These are phyloP conservation scores for Dicaeum eximium DNA, from an alignment of 2,113 vertebrate genomes.

Conservation along the genomic window DNA sequence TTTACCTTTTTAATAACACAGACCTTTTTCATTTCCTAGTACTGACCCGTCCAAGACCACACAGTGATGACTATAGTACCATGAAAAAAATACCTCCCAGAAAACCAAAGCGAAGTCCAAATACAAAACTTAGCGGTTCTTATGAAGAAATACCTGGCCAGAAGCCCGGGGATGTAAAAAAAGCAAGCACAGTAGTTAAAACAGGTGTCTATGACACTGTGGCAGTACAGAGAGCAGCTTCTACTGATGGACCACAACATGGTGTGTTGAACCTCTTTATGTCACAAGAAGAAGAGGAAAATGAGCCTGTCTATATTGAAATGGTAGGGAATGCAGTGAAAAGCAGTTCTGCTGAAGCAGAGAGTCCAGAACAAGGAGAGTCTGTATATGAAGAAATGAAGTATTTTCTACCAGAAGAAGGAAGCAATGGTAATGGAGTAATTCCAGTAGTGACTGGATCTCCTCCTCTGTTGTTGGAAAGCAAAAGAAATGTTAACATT, in stretches of 20 bases:
- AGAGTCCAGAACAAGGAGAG: constrained; percentile 82
- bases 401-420: constrained; percentile 82
- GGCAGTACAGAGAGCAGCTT: constrained; percentile 68
- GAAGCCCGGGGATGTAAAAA: constrained; percentile 77
- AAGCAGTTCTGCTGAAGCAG: constrained; percentile 51
- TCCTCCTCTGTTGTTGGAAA: constrained; percentile 58
- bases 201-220: constrained; percentile 64
- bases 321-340: constrained; percentile 85
- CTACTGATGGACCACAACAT: constrained; percentile 72
- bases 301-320: constrained; percentile 90
- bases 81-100: constrained; percentile 95
- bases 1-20: background rate
- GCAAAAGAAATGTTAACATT: constrained; percentile 6
- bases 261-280: constrained; percentile 69
- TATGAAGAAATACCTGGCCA: constrained; percentile 89
- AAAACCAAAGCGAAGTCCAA: constrained; percentile 93
- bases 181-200: constrained; percentile 60
- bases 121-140: constrained; percentile 92
- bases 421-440: constrained; percentile 23
- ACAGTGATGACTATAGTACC: constrained; percentile 95
- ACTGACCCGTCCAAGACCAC: constrained; percentile 86
- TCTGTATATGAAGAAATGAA: constrained; percentile 98
- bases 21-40: constrained; percentile 62
- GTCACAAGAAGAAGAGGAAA: constrained; percentile 75
- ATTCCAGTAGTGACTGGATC: constrained; percentile 38